phyloP scores from a whole-genome alignment of 2,113 vertebrate genomes.

The Genyomyrus donnyi region DNA sequence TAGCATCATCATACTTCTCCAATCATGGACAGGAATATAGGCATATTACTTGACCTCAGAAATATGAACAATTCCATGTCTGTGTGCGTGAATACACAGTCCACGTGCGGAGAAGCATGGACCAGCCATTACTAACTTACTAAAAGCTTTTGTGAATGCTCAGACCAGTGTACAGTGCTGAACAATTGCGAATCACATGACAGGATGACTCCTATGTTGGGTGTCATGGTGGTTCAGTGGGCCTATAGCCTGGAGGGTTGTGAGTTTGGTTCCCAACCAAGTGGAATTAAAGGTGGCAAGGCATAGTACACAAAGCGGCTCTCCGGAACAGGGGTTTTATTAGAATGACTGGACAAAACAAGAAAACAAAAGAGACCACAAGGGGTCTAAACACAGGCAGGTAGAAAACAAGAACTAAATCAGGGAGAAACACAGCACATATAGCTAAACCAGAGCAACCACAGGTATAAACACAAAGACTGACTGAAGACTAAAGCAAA shows the following conservation, averaged over 20 bases:
- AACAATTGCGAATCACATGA: neutral
- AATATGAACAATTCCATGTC: neutral
- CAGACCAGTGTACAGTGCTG: neutral
- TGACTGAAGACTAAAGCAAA: neutral
- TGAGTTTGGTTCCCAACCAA: neutral
- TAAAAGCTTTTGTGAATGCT: neutral
- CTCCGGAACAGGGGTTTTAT: neutral
- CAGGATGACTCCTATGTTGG: neutral
- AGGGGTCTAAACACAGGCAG: neutral
- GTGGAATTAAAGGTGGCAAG: neutral
- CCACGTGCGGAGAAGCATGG: neutral
- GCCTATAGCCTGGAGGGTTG: neutral
- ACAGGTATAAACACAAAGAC: neutral
- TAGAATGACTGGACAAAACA: neutral
- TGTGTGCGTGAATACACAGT: neutral
- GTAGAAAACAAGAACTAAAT: neutral
- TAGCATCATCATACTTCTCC: neutral
- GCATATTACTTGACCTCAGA: neutral
- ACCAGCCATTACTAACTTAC: neutral
- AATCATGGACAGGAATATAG: neutral
- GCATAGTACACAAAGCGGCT: neutral
- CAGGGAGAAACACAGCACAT: neutral
- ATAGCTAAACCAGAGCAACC: neutral
- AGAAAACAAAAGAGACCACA: neutral
- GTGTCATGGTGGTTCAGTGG: neutral